These are phyloP conservation scores for Nymphalis c-album DNA, from an alignment of 2,888 invertebrate genomes.

Conservation along the genomic window DNA sequence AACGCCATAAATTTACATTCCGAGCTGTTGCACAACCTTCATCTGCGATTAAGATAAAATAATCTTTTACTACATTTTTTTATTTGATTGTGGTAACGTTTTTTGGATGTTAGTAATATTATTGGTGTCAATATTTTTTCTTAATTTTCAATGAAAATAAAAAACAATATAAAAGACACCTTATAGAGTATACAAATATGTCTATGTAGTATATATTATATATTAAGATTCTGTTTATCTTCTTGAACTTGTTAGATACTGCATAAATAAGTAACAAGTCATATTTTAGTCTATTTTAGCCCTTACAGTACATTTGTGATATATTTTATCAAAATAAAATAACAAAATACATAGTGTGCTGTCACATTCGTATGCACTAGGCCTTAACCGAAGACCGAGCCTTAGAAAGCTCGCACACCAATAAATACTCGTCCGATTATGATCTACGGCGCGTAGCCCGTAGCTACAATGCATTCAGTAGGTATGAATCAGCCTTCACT, in stretches of 20 bases:
- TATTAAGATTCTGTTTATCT: no score
- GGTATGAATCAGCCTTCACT: conserved; percentile 46
- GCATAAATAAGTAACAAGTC: background rate
- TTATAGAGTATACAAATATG: background rate
- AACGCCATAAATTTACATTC: conserved; percentile 71
- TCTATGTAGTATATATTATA: no score
- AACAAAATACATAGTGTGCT: conserved; percentile 61
- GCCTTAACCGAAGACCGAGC: conserved; percentile 51
- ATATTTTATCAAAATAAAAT: conserved; percentile 27
- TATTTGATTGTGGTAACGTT: conserved; percentile 38
- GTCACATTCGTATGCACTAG: conserved; percentile 62
- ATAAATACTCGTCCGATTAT: conserved; percentile 79
- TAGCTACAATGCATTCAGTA: conserved; percentile 62
- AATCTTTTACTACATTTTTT: conserved; percentile 36
- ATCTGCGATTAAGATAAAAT: conserved; percentile 58
- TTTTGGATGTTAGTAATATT: conserved; percentile 17
- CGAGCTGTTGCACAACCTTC: conserved; percentile 61
- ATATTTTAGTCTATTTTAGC: background rate
- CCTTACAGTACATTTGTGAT: background rate
- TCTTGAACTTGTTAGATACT: no score
- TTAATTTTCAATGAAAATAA: no score
- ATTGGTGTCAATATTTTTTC: background rate
- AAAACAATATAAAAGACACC: no score
- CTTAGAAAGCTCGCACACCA: conserved; percentile 74
- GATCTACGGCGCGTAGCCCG: conserved; percentile 80